A percentile compares a stretch with the other conserved stretches of the same genome.
Conservation (phyloP, 2,113 vertebrate species). For the Malurus alboscapulatus region DNA sequence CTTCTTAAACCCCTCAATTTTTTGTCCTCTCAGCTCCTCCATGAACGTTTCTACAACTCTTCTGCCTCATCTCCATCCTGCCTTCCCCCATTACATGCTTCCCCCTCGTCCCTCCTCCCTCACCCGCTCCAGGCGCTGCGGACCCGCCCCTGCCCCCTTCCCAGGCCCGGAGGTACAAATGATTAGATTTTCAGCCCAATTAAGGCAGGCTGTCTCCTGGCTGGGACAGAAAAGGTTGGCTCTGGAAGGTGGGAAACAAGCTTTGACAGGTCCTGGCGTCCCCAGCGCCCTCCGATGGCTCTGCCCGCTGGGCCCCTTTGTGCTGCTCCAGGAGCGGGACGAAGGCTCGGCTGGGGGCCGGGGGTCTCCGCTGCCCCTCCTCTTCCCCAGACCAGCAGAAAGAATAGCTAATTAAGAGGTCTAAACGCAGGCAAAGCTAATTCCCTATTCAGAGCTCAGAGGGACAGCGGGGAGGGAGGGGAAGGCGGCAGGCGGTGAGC, state of each 20-base stretch:
- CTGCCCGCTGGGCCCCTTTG: slow-evolving; percentile 70
- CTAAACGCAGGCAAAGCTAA: slow-evolving; percentile 70
- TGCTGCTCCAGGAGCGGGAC: slow-evolving; percentile 60
- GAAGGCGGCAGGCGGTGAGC: slow-evolving; percentile 22
- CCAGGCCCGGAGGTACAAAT: slow-evolving; percentile 70
- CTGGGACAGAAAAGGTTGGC: slow-evolving; percentile 62
- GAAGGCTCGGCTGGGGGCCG: slow-evolving; percentile 55
- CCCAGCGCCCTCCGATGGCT: slow-evolving; percentile 69
- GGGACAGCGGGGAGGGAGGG: slow-evolving; percentile 28
- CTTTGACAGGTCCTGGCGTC: slow-evolving; percentile 74
- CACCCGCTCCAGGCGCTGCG: not conserved
- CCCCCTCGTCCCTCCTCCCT: not conserved
- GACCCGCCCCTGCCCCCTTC: slow-evolving; percentile 30
- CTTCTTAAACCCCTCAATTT: not conserved
- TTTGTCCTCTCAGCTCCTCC: not conserved
- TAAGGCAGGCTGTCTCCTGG: slow-evolving; percentile 69
- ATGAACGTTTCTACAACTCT: not conserved
- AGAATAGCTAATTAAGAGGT: slow-evolving; percentile 80
- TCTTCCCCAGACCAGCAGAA: slow-evolving; percentile 50
- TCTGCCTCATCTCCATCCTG: not conserved
- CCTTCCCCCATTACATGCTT: slow-evolving; percentile 26
- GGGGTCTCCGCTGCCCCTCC: slow-evolving; percentile 55
- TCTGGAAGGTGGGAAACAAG: slow-evolving; percentile 67
- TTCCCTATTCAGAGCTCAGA: slow-evolving; percentile 63
- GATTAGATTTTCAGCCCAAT: slow-evolving; percentile 76